These are phyloP conservation scores for Trachemys scripta DNA, from an alignment of 2,113 vertebrate species.

Conservation along the genomic window DNA sequence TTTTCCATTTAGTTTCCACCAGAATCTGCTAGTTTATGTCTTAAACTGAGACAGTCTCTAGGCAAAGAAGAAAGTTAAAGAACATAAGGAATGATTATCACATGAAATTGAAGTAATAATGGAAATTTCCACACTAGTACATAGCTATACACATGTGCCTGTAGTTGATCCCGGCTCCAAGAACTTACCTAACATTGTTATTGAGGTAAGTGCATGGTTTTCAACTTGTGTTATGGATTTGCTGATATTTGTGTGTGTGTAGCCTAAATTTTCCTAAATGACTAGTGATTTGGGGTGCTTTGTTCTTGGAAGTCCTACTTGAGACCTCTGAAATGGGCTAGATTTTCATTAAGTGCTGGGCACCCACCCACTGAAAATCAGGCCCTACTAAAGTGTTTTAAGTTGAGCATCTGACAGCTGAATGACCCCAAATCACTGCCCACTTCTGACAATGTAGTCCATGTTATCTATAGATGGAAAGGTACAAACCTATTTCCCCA, in stretches of 20 bases:
- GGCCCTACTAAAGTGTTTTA: background rate
- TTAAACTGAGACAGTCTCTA: background rate
- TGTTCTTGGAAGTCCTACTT: background rate
- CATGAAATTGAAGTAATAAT: background rate
- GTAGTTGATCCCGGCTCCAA: background rate
- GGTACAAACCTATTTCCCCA: background rate
- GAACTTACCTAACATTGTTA: background rate
- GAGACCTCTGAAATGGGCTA: background rate
- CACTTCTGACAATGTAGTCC: background rate
- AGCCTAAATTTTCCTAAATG: background rate
- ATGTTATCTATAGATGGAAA: background rate
- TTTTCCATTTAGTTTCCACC: background rate
- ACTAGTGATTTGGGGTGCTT: background rate
- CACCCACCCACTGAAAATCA: background rate
- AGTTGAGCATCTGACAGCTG: background rate
- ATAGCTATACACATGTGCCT: background rate
- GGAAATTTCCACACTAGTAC: background rate
- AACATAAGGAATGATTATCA: background rate
- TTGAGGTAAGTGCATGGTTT: background rate
- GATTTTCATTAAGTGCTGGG: fast-evolving
- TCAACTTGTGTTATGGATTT: background rate
- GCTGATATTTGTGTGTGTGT: background rate
- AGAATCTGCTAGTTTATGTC: background rate
- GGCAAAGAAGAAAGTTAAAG: background rate
- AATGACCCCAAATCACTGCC: conserved; percentile 9